Evolutionary conservation across 2,888 invertebrate genomes (phyloP).

Genomic region (Deilephila elpenor): DNA sequence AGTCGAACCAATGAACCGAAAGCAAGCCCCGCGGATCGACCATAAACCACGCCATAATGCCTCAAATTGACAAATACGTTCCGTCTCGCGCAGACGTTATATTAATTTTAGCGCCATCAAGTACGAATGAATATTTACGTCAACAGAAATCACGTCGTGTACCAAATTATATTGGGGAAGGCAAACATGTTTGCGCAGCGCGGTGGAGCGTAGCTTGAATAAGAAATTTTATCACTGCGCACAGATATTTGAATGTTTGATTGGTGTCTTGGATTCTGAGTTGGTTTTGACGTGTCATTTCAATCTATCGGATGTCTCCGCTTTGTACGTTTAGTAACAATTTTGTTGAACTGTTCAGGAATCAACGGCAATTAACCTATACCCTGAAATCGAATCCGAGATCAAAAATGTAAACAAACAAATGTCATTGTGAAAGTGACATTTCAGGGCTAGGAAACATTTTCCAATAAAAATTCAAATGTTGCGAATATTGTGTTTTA

Average conservation of each 20-base stretch:
- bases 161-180: slow-evolving; percentile 34
- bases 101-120: slow-evolving; percentile 29
- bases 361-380: too few relatives aligned
- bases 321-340: too few relatives aligned
- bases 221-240: slow-evolving; percentile 8
- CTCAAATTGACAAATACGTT: slow-evolving; percentile 16
- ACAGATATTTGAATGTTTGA: slow-evolving; percentile 11
- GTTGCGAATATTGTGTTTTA: too few relatives aligned
- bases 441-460: too few relatives aligned
- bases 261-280: background rate
- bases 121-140: slow-evolving; percentile 27
- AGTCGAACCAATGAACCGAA: background rate
- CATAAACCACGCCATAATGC: slow-evolving; percentile 2
- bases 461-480: too few relatives aligned
- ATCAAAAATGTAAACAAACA: too few relatives aligned
- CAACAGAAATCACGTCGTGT: slow-evolving; percentile 31
- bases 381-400: too few relatives aligned
- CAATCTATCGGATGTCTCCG: too few relatives aligned
- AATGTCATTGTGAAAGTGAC: too few relatives aligned
- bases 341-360: too few relatives aligned
- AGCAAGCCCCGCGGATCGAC: background rate
- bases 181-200: slow-evolving; percentile 34
- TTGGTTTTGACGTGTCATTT: background rate
- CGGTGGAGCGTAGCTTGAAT: slow-evolving; percentile 7
- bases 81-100: slow-evolving; percentile 24